Percentiles rank a stretch among this genome's conserved stretches.
These are phyloP conservation scores for Alethe diademata DNA, from an alignment of 2,113 vertebrate genomes.

Conservation along the genomic window DNA sequence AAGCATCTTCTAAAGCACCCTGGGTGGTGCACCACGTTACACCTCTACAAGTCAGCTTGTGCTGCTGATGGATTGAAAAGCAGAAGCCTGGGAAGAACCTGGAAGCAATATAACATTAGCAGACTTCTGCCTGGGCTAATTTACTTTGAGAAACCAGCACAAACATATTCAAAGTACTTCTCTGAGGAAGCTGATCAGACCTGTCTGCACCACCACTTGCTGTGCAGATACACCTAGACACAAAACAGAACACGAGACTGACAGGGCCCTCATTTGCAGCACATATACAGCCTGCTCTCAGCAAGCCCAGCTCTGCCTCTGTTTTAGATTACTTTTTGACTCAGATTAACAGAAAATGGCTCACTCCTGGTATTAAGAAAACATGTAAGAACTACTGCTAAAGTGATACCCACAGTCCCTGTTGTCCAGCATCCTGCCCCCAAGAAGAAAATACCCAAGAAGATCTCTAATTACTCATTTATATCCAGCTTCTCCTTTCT, in stretches of 20 bases:
- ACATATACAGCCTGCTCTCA: accelerated
- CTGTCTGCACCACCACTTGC: not conserved
- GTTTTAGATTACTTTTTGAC: not conserved
- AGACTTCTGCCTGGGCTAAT: not conserved
- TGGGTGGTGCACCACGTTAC: not conserved
- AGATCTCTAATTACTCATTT: not conserved
- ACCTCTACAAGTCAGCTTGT: not conserved
- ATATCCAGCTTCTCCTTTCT: not conserved
- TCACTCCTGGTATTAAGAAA: not conserved
- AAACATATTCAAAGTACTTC: not conserved
- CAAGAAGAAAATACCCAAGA: not conserved
- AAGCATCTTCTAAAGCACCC: not conserved
- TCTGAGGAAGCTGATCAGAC: not conserved
- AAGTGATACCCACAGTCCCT: not conserved
- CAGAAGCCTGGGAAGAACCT: not conserved
- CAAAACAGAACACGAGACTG: not conserved
- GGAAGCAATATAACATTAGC: not conserved
- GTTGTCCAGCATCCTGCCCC: not conserved
- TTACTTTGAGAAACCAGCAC: not conserved
- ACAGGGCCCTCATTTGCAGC: not conserved
- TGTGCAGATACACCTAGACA: not conserved
- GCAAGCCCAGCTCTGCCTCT: not conserved
- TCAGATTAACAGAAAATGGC: not conserved
- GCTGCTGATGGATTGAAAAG: not conserved
- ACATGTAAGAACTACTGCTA: accelerated